Evolutionary conservation across 2,797 vertebrate species (phyloP), one percentile per base, ranked within the genome.

Genomic region (Neoniphon sammara): DNA sequence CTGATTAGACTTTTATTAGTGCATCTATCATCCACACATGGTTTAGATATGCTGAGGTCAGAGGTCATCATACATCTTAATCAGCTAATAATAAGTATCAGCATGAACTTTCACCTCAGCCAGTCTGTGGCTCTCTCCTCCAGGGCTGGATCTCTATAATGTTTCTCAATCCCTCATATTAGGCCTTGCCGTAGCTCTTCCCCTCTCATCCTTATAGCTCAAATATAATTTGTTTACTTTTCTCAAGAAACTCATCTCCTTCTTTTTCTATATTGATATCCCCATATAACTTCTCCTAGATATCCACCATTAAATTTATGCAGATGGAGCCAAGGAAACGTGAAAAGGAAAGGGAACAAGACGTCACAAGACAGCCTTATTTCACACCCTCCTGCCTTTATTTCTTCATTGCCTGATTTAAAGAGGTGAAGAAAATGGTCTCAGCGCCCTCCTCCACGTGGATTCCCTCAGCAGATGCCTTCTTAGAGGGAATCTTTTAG

Each of bases 11-110:
- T 82, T 87, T 82, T 89, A 84, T 89, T 86, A 82, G 83, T 82
- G 75, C 57, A 75, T 73, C 79, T 89, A 83, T 72, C 67, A 77
- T 82, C 76, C 89, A 86, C 93, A 93, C 74, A 49, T 93, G 93
- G 87, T 93, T 92, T 77, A 17, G 75, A 92, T 93, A 79, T 61
- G 75, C 15, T 47, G 69, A 77, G 85, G 87, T 90, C 87, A 85
- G 57, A 58, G 88, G 70, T 89, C 82, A 79, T 73, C 75, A 81
- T 87, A 77, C 52, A 62, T 88, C 90, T 86, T 88, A 89, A 85
- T 75, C 46, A 78, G 71, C 64, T 68, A 87, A 86, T 77, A 94
- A 92, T 85, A 87, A 89, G 80, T 75, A 86, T 91, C 84, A 80
- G 83, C 81, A 66, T 89, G 85, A 92, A 88, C 86, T 81, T 82